Base-by-base conservation (phyloP, 2,113 vertebrate species). In the Columba livia region DNA sequence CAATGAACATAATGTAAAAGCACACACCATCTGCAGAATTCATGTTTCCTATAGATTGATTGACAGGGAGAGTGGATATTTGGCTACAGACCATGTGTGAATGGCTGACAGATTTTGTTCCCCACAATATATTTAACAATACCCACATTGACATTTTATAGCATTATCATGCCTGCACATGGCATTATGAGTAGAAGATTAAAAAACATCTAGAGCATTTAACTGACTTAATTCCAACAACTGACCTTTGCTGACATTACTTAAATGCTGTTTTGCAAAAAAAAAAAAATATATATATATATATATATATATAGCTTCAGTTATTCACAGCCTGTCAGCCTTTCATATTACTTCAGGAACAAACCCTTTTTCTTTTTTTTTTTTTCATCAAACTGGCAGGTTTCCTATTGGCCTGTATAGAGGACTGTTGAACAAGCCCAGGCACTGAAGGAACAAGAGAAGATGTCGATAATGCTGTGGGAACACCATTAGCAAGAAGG, bases 201-300 rank as follows among this genome's bases (percentile, higher is more conserved):
- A 51, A 81, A 94, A 85, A 92, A 69, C 15, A 56, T 92, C 71
- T 90, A 72, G 89, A 75, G 12, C 24, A 34, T 92, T 92, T 84
- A 84, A 74, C 34, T 56, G 65, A 90, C 57, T 93, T 92, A 51
- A 90, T 95, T 94, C 16, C 56, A 74, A 23, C 60, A 88, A 79
- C 40, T 83, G 47, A 77, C 57, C 24, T 92, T 93, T 84, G 58
- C 51, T 87, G 65, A 78, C 70, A 75, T 72, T 89, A 92, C 20
- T 90, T 79, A 81, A 89, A 93, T 61, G 65, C 9, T 85, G 32
- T 84, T 86, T 84, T 66, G 29, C 26, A 83, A 67, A 64, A n/a
- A 58, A 69, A 88, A 88, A 42, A 42, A 42, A 42, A 13, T 40
- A 40, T 40, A 40, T 40, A 40, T 40, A 12, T 40, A 40, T 42